Evolutionary conservation across 2,888 invertebrate species (phyloP).

Genomic region (Synanthedon andrenaeformis): DNA sequence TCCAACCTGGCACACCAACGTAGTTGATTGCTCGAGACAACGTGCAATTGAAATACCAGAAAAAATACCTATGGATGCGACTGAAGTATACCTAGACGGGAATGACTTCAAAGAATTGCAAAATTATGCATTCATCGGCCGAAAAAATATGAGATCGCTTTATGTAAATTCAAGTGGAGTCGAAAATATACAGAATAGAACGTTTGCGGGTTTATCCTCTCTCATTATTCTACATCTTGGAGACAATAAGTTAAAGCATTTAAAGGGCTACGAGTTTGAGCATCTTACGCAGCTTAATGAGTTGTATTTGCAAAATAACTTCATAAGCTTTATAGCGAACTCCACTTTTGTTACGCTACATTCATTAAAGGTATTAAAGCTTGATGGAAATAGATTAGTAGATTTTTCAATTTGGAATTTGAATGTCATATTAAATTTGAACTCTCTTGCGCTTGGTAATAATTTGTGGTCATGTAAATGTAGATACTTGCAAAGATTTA

Average conservation of each 20-base stretch:
- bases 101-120: conserved; percentile 87
- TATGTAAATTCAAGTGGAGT: conserved; percentile 89
- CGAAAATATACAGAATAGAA: conserved; percentile 87
- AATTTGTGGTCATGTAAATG: conserved; percentile 94
- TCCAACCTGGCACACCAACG: conserved; percentile 92
- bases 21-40: conserved; percentile 90
- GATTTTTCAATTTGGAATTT: conserved; percentile 84
- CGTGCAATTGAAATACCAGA: conserved; percentile 82
- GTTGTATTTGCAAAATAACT: conserved; percentile 87
- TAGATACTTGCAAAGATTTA: conserved; percentile 85
- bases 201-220: conserved; percentile 86
- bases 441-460: conserved; percentile 80
- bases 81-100: conserved; percentile 92
- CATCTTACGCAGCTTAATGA: conserved; percentile 83
- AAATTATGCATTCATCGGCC: conserved; percentile 90
- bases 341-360: conserved; percentile 80
- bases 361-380: conserved; percentile 80
- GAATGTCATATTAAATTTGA: conserved; percentile 73
- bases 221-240: conserved; percentile 86
- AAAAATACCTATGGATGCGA: conserved; percentile 93
- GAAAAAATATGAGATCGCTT: conserved; percentile 88
- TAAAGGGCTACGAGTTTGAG: conserved; percentile 88
- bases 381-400: conserved; percentile 86
- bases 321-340: conserved; percentile 81
- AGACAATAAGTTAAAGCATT: conserved; percentile 82